Conservation (phyloP, 2,888 invertebrate species). For the Leptopilina myrica region DNA sequence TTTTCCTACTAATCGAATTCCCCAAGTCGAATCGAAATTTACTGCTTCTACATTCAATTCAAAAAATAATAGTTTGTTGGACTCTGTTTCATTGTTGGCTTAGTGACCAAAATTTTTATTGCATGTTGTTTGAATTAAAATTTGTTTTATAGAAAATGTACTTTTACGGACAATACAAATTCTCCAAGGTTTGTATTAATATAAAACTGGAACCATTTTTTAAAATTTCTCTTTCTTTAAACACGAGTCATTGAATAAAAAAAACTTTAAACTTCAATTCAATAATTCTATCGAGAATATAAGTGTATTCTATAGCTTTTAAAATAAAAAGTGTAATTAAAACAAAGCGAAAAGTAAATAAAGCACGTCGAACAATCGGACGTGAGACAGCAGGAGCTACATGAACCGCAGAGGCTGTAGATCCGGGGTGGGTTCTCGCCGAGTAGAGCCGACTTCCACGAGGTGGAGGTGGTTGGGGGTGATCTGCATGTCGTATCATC, state of each 20-base stretch:
- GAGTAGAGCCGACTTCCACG: slow-evolving; percentile 25
- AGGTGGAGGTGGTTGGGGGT: slow-evolving; percentile 45
- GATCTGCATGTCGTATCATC: slow-evolving; percentile 65
- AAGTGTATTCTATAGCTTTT: not conserved
- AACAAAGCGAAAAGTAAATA: slow-evolving; percentile 28
- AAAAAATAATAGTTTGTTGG: no score
- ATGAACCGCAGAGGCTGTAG: slow-evolving; percentile 25
- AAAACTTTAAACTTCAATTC: no score
- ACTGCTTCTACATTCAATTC: not conserved
- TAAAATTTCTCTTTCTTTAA: no score
- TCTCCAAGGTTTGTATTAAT: no score
- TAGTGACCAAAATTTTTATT: no score
- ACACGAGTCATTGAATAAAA: no score
- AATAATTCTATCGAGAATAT: no score
- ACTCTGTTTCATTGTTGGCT: no score
- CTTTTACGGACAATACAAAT: no score
- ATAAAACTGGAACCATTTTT: no score
- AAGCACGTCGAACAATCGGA: slow-evolving; percentile 29
- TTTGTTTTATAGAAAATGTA: no score
- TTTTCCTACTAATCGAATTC: slow-evolving; percentile 49
- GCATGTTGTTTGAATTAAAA: no score
- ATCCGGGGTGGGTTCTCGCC: slow-evolving; percentile 36
- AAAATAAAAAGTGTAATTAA: slow-evolving; percentile 3
- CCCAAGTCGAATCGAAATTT: slow-evolving; percentile 27
- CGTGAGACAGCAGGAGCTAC: slow-evolving; percentile 24